Conservation (phyloP, 2,797 vertebrate genomes). For the Anomalospiza imberbis region DNA sequence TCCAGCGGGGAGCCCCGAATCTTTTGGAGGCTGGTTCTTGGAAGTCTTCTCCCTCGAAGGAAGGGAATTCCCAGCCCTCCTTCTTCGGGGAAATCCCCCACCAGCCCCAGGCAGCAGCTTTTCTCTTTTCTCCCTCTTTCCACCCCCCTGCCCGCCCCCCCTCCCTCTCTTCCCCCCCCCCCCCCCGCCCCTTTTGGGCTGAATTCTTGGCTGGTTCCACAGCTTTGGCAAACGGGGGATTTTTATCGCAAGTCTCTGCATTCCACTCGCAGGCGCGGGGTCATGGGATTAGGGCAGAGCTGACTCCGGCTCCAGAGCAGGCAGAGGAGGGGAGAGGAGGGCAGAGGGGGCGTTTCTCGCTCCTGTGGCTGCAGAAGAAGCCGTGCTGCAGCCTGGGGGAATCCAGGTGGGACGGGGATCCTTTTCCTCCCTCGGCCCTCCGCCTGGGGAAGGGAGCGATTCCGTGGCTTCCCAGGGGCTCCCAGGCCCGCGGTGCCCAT, state of each 20-base stretch:
- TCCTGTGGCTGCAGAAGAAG: neutral
- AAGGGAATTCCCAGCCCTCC: slow-evolving; percentile 46
- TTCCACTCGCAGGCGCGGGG: slow-evolving; percentile 4
- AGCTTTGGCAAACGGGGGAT: slow-evolving; percentile 8
- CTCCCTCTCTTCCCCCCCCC: too few relatives aligned
- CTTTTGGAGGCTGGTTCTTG: neutral
- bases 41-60: slow-evolving; percentile 19
- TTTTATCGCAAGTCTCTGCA: slow-evolving; percentile 3
- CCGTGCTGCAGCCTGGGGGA: neutral
- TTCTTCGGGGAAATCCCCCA: slow-evolving; percentile 45
- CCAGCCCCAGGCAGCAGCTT: slow-evolving; percentile 17
- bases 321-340: neutral
- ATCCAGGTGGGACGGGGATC: neutral
- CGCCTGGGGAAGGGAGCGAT: neutral
- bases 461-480: neutral
- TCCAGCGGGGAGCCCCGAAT: neutral
- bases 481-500: neutral
- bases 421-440: neutral
- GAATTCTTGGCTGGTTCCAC: slow-evolving; percentile 1
- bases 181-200: neutral
- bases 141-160: too few relatives aligned
- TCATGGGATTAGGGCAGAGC: slow-evolving; percentile 42
- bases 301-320: neutral
- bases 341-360: neutral
- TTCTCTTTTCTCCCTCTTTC: neutral